A percentile compares a stretch with the other conserved stretches of the same genome.
Conservation (phyloP, 2,888 invertebrate species). For the Onthophagus sagittarius region DNA sequence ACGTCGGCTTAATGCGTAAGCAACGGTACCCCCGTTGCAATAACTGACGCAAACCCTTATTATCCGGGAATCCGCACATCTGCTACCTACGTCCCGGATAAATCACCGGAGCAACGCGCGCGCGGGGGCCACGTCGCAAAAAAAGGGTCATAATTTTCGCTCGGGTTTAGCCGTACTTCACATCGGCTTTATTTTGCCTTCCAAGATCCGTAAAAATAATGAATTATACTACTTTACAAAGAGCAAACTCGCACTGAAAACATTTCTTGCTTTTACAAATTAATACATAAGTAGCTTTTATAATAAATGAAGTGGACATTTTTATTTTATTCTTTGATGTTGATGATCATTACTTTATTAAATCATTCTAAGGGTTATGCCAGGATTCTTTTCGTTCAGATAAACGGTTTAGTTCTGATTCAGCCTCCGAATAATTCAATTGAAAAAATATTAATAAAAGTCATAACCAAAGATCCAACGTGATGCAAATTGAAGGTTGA, state of each 20-base stretch:
- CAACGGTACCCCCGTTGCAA: conserved; percentile 4
- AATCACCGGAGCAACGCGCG: background rate
- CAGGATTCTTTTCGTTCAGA: too few relatives aligned
- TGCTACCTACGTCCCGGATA: background rate
- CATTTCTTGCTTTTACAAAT: too few relatives aligned
- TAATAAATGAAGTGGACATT: too few relatives aligned
- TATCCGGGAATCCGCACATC: conserved; percentile 9
- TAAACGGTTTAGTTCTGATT: too few relatives aligned
- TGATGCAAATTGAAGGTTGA: too few relatives aligned
- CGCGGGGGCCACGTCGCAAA: background rate
- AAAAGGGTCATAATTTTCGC: background rate
- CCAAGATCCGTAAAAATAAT: background rate
- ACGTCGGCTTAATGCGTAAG: conserved; percentile 4
- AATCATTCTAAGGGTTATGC: too few relatives aligned
- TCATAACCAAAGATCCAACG: too few relatives aligned
- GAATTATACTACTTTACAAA: background rate
- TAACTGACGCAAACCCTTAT: conserved; percentile 11
- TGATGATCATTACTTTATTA: too few relatives aligned
- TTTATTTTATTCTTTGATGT: too few relatives aligned
- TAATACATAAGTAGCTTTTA: too few relatives aligned
- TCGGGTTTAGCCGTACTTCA: background rate
- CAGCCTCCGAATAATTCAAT: too few relatives aligned
- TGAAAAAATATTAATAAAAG: too few relatives aligned
- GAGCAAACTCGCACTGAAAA: background rate
- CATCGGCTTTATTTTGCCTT: background rate